Evolutionary conservation across 2,113 vertebrate genomes (phyloP).

Genomic region (Cinclus cinclus): DNA sequence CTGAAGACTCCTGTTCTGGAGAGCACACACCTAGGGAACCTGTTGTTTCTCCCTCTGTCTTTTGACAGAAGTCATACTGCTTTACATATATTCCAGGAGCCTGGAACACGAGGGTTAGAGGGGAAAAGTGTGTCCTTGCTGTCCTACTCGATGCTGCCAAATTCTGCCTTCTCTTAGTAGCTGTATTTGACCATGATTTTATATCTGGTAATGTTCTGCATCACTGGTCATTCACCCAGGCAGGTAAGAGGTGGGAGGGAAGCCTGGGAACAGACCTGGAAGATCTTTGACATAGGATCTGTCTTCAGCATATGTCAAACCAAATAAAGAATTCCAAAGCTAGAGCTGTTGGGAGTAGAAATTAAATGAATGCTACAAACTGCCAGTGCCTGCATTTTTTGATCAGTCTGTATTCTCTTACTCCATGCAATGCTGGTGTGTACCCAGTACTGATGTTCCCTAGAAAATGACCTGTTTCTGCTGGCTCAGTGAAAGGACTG

Average conservation of each 20-base stretch:
- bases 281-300: background rate
- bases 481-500: background rate
- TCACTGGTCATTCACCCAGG: background rate
- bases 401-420: background rate
- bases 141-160: background rate
- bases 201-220: background rate
- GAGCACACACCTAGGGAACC: background rate
- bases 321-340: constrained; percentile 60
- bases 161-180: background rate
- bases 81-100: background rate
- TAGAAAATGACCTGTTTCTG: background rate
- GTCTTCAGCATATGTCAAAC: background rate
- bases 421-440: background rate
- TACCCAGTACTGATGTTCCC: background rate
- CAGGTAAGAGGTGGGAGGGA: background rate
- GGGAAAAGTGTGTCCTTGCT: background rate
- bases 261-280: background rate
- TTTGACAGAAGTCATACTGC: background rate
- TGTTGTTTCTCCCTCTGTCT: background rate
- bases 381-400: background rate
- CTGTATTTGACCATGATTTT: background rate
- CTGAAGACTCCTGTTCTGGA: background rate
- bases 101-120: background rate
- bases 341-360: background rate
- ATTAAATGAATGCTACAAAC: background rate